Percentiles rank a stretch among this genome's conserved stretches.
Conservation (phyloP, 2,888 invertebrate genomes). For the Rhagonycha fulva region DNA sequence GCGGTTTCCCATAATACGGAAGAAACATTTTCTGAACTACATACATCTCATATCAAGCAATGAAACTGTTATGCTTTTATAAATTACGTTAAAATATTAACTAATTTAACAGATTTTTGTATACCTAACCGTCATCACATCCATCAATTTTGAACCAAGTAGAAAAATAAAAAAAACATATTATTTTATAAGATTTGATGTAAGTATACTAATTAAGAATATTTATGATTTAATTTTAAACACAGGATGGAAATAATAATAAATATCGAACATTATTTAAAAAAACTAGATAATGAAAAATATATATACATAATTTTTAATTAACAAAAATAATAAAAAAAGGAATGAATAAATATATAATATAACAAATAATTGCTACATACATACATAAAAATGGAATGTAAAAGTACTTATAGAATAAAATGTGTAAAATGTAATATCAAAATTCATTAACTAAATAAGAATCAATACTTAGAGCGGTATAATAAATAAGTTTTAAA, state of each 20-base stretch:
- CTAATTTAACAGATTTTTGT: background rate
- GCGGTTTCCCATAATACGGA: background rate
- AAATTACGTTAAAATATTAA: background rate
- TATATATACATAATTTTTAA: background rate
- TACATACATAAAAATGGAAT: background rate
- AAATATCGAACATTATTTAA: background rate
- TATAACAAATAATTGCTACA: background rate
- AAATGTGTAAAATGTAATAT: background rate
- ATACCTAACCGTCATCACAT: background rate
- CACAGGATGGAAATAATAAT: background rate
- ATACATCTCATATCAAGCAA: background rate
- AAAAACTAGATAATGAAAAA: background rate
- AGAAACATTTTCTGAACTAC: background rate
- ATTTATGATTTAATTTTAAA: background rate
- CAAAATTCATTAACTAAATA: background rate
- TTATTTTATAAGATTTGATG: background rate
- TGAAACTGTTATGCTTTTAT: background rate
- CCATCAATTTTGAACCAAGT: background rate
- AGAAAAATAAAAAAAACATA: too few species aligned
- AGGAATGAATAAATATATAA: background rate
- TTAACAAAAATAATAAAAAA: background rate
- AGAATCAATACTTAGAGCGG: conserved; percentile 9
- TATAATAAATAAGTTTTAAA: background rate
- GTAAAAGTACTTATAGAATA: background rate
- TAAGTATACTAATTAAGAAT: background rate